These are phyloP conservation scores for Cavia aperea DNA, from an alignment of 2,113 vertebrate species.

Conservation along the genomic window DNA sequence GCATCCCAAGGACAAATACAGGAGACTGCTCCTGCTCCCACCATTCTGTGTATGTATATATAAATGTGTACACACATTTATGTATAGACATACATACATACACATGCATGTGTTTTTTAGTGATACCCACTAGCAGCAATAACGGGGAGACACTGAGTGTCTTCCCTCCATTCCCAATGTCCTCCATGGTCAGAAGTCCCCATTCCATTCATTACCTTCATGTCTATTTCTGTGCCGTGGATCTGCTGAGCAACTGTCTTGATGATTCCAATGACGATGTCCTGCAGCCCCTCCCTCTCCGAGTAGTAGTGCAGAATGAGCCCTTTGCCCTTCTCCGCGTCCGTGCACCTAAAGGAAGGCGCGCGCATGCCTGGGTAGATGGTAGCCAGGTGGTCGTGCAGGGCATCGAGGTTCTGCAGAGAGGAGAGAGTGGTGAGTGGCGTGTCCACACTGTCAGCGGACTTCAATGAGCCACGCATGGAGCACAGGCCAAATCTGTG, in stretches of 20 bases:
- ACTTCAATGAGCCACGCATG: neutral
- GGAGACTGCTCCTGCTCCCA: neutral
- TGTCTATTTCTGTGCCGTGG: slow-evolving; percentile 97
- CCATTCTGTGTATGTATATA: neutral
- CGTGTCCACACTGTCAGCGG: slow-evolving; percentile 76
- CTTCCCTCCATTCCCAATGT: neutral
- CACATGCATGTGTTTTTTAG: too few species aligned
- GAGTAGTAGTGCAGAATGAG: slow-evolving; percentile 99
- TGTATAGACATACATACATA: too few species aligned
- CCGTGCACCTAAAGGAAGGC: slow-evolving; percentile 95
- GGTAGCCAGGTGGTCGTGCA: slow-evolving; percentile 97
- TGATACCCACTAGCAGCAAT: neutral
- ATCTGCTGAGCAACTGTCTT: slow-evolving; percentile 98
- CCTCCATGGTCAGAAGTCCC: neutral
- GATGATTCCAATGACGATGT: slow-evolving; percentile 99
- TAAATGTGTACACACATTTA: too few species aligned
- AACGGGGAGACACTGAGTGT: neutral
- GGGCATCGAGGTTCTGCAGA: slow-evolving; percentile 92
- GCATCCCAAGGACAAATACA: neutral
- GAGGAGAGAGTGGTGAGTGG: slow-evolving; percentile 73
- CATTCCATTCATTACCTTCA: slow-evolving; percentile 85
- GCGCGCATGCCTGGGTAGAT: slow-evolving; percentile 99
- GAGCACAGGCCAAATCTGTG: neutral
- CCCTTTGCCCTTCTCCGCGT: slow-evolving; percentile 94
- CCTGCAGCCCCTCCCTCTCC: slow-evolving; percentile 96